Evolutionary conservation across 2,888 invertebrate species (phyloP), one percentile per base, ranked within the genome.

Genomic region (Caenorhabditis uteleia): DNA sequence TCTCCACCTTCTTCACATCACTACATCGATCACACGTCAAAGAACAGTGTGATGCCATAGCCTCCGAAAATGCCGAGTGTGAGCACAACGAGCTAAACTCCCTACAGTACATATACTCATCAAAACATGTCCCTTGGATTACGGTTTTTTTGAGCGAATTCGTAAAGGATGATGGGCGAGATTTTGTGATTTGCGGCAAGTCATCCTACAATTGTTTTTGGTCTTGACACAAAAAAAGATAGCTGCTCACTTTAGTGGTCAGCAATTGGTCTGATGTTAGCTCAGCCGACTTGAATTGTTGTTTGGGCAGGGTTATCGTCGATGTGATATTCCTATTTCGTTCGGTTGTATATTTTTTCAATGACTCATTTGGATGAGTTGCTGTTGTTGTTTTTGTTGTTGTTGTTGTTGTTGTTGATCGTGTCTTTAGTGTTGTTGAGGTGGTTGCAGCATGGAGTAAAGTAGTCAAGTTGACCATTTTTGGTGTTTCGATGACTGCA

Each of bases 81-180:
- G 60, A 57, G 48, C 76, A 76, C n/a, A 76, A 66, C 2, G 74
- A 61, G 14, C 49, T 54, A 51, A 74, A 75, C 39, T 76, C 76
- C 8, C 68, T 40, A 56, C 76, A 76, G 50, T 76, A 76, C 10
- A 73, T 64, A 56, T 76, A 76, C 45, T 75, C 74, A 42, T 76
- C 74, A 61, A 68, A 76, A 33, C 76, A 76, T 12, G 54, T 73
- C 6, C 75, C 75, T 69, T 20, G 62, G 36, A 75, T 70, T 1
- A 75, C 57, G 7, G 75, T 75, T 34, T 75, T 75, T 18, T 68
- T 49, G 12, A 75, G 48, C 7, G 75, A 75, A 6, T 65, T 64
- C 12, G 51, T 36, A 20, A 60, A 23, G 10, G 53, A 44, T 25
- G 54, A 47, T 8, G 67, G 67, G 5, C 60, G 60, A 7, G 58